phyloP scores from a whole-genome alignment of 2,888 invertebrate genomes.

The Latrodectus elegans region DNA sequence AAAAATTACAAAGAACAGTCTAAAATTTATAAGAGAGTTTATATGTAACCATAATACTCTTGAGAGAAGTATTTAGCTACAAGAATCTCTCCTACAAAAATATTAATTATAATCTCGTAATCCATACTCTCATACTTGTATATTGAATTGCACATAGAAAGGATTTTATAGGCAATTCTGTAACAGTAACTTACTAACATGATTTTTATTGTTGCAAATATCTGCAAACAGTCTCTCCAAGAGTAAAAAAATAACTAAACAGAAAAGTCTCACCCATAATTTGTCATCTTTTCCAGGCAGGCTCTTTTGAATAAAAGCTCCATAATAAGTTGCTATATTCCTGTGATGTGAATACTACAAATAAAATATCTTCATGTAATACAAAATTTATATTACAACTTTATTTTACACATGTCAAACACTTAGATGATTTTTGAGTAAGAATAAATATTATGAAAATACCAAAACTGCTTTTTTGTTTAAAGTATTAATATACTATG shows the following conservation, averaged over 20 bases:
- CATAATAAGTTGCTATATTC: slow-evolving; percentile 99
- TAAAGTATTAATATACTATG: background rate
- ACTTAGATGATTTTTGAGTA: slow-evolving; percentile 26
- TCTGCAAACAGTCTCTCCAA: too few relatives aligned
- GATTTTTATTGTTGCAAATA: too few relatives aligned
- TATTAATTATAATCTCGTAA: too few relatives aligned
- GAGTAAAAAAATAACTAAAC: background rate
- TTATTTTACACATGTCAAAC: background rate
- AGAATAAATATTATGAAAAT: slow-evolving; percentile 5
- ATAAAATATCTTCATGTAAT: slow-evolving; percentile 73
- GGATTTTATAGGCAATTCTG: too few relatives aligned
- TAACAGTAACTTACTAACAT: too few relatives aligned
- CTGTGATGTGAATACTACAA: slow-evolving; percentile 92
- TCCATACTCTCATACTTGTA: too few relatives aligned
- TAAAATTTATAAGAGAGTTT: too few relatives aligned
- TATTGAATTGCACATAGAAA: too few relatives aligned
- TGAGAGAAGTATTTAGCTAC: too few relatives aligned
- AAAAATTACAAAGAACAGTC: too few relatives aligned
- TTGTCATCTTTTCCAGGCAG: slow-evolving; percentile 99
- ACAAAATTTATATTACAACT: slow-evolving; percentile 31
- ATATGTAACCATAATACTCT: too few relatives aligned
- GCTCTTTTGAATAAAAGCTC: slow-evolving; percentile 99
- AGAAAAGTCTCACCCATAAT: slow-evolving; percentile 83
- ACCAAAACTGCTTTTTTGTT: background rate
- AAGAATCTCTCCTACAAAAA: too few relatives aligned